phyloP scores from a whole-genome alignment of 2,888 invertebrate genomes.

The Carpatolechia fugitivella region DNA sequence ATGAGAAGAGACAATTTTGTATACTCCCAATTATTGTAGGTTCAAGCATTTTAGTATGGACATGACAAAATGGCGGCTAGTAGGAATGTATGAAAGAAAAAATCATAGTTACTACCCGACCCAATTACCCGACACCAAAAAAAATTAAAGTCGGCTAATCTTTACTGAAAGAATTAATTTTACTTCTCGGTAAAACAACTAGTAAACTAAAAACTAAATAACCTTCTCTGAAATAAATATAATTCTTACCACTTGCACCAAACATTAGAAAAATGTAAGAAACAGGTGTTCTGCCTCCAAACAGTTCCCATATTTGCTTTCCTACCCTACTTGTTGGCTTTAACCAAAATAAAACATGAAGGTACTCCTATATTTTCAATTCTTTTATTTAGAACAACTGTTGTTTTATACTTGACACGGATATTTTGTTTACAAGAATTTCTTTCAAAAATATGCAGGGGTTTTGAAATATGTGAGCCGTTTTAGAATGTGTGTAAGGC shows the following conservation, averaged over 20 bases:
- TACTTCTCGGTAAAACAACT: no score
- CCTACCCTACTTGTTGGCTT: conserved; percentile 16
- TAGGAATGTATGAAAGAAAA: no score
- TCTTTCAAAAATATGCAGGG: background rate
- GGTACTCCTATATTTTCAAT: conserved; percentile 6
- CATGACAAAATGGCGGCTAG: no score
- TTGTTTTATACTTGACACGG: conserved; percentile 21
- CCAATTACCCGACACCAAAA: no score
- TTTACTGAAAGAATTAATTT: no score
- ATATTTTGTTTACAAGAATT: conserved; percentile 7
- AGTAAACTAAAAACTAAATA: no score
- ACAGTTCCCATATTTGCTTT: conserved; percentile 20
- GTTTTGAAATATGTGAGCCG: background rate
- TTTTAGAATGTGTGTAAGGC: no score
- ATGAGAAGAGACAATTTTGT: no score
- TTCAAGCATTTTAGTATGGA: no score
- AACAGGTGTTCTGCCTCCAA: conserved; percentile 24
- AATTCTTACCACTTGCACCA: conserved; percentile 4
- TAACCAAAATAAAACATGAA: background rate
- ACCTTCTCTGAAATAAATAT: background rate
- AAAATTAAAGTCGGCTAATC: no score
- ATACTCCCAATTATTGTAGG: no score
- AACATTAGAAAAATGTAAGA: background rate
- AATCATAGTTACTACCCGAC: no score
- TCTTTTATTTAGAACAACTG: conserved; percentile 10